phyloP scores from a whole-genome alignment of 1,140 invertebrate genomes.

The Rhizoglyphus robini region DNA sequence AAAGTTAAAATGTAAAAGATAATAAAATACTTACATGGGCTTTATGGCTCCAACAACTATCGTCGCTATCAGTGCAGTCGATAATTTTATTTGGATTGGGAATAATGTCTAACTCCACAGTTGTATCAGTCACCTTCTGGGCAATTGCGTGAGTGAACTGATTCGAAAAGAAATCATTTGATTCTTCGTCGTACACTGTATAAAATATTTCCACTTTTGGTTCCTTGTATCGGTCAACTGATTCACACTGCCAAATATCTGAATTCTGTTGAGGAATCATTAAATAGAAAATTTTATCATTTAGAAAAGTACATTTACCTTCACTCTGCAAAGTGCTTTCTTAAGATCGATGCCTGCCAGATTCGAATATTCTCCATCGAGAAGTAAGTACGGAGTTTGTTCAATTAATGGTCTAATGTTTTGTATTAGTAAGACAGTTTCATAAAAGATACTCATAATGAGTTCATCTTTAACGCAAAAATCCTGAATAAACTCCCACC shows the following conservation, averaged over 20 bases:
- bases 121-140: background rate
- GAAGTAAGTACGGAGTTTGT: background rate
- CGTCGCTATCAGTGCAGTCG: background rate
- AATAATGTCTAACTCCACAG: background rate
- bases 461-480: background rate
- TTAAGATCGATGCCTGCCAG: background rate
- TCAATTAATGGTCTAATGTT: background rate
- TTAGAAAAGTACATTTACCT: background rate
- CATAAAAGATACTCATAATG: background rate
- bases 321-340: background rate
- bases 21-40: background rate
- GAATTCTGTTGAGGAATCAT: background rate
- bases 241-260: background rate
- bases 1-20: background rate
- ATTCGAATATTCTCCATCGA: background rate
- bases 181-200: background rate
- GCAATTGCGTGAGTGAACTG: background rate
- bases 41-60: background rate
- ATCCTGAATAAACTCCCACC: background rate
- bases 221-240: background rate
- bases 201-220: slow-evolving; percentile 7
- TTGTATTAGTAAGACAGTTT: background rate
- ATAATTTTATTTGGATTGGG: background rate
- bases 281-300: background rate
- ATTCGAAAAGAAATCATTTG: background rate